Evolutionary conservation across 2,113 vertebrate genomes (phyloP).

Genomic region (Triplophysa tibetana): DNA sequence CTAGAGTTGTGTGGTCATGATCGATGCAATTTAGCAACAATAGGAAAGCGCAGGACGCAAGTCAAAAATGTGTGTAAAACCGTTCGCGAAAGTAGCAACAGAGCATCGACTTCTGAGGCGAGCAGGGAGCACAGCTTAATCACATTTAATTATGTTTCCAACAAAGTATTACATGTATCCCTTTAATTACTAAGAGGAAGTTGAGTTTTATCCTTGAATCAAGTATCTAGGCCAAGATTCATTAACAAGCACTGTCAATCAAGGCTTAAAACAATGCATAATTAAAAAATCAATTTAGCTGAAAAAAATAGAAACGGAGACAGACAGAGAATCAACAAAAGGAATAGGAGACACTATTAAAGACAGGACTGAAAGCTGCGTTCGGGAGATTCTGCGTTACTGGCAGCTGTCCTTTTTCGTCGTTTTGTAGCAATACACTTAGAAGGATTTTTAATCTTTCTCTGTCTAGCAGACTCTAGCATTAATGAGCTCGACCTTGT

Average conservation of each 20-base stretch:
- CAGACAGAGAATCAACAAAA: conserved; percentile 51
- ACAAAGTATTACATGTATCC: conserved; percentile 39
- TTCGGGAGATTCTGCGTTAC: conserved; percentile 30
- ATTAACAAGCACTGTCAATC: conserved; percentile 52
- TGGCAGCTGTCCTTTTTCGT: conserved; percentile 15
- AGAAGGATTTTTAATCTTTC: not conserved
- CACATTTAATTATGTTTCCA: conserved; percentile 41
- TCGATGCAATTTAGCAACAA: not conserved
- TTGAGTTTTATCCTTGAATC: conserved; percentile 49
- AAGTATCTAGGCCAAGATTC: conserved; percentile 44
- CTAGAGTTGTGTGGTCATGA: conserved; percentile 4
- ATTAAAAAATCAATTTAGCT: conserved; percentile 59
- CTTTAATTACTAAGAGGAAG: conserved; percentile 44
- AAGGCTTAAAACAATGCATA: conserved; percentile 49
- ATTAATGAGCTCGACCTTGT: conserved; percentile 52
- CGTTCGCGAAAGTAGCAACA: conserved; percentile 20
- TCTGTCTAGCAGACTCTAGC: conserved; percentile 19
- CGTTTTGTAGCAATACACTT: not conserved
- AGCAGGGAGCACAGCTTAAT: conserved; percentile 36
- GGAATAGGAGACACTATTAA: conserved; percentile 39
- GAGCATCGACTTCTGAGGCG: conserved; percentile 9
- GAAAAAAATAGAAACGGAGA: conserved; percentile 32
- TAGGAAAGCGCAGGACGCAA: not conserved
- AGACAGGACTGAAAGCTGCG: conserved; percentile 25
- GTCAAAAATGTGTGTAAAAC: not conserved